phyloP scores from a whole-genome alignment of 2,113 vertebrate genomes.

The Neogobius melanostomus region DNA sequence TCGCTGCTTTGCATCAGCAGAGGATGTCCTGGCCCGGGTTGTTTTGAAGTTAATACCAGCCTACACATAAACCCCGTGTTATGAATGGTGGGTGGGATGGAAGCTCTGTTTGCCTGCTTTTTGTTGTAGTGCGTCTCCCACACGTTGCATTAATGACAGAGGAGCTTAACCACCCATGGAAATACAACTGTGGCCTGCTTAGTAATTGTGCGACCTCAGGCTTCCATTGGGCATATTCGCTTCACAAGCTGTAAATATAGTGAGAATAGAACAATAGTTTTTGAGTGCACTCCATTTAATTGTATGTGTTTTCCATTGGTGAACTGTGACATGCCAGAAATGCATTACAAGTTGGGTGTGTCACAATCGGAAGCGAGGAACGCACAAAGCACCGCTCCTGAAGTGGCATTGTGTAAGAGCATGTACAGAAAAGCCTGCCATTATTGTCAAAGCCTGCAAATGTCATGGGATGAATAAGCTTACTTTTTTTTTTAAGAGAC shows the following conservation, averaged over 20 bases:
- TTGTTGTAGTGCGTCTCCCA: slow-evolving; percentile 44
- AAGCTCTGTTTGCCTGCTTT: slow-evolving; percentile 60
- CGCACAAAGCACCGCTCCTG: slow-evolving; percentile 21
- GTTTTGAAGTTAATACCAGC: slow-evolving; percentile 11
- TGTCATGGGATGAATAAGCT: neutral
- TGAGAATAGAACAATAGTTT: slow-evolving; percentile 65
- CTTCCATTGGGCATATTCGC: slow-evolving; percentile 46
- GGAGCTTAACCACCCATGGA: slow-evolving; percentile 52
- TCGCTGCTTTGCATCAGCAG: slow-evolving; percentile 19
- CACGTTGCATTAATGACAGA: slow-evolving; percentile 56
- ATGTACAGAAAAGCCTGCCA: neutral
- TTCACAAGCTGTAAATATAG: slow-evolving; percentile 66
- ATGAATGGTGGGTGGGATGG: slow-evolving; percentile 67
- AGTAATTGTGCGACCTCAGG: slow-evolving; percentile 53
- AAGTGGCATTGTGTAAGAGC: slow-evolving; percentile 51
- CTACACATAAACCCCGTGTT: slow-evolving; percentile 47
- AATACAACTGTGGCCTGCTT: slow-evolving; percentile 51
- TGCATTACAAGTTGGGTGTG: slow-evolving; percentile 63
- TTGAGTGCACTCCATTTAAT: slow-evolving; percentile 71
- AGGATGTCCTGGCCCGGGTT: slow-evolving; percentile 13
- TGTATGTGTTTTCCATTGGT: slow-evolving; percentile 56
- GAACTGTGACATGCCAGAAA: slow-evolving; percentile 52
- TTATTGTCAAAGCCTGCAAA: slow-evolving; percentile 20
- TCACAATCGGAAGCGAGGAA: slow-evolving; percentile 31
- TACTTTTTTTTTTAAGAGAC: neutral